These are phyloP conservation scores for Chiroxiphia lanceolata DNA, from an alignment of 2,797 vertebrate species.

Conservation along the genomic window DNA sequence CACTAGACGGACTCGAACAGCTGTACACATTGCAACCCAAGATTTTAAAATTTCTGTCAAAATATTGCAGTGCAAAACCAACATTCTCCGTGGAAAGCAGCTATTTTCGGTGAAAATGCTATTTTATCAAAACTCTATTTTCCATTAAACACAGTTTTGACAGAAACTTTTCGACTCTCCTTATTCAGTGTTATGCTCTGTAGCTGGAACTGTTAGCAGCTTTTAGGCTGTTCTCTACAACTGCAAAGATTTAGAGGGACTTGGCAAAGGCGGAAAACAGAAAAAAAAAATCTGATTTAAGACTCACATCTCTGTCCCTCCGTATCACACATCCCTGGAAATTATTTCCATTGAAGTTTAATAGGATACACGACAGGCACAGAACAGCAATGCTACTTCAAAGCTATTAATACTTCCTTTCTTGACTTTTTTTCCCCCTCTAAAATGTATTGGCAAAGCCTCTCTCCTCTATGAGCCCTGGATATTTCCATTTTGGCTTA, in stretches of 20 bases:
- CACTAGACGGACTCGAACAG: slow-evolving; percentile 59
- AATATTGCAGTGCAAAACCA: slow-evolving; percentile 57
- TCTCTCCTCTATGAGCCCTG: background rate
- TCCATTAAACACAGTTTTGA: slow-evolving; percentile 65
- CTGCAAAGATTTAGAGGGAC: slow-evolving; percentile 42
- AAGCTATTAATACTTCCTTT: background rate
- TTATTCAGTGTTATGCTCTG: slow-evolving; percentile 62
- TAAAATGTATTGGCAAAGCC: background rate
- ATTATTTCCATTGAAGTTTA: background rate
- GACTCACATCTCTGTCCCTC: background rate
- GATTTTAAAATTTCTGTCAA: slow-evolving; percentile 53
- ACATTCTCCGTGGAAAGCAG: slow-evolving; percentile 29
- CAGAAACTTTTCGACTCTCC: slow-evolving; percentile 50
- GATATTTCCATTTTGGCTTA: background rate
- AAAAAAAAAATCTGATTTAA: background rate
- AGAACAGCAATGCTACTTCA: background rate
- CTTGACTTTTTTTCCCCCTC: too few relatives aligned
- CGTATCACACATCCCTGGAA: background rate
- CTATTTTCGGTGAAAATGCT: slow-evolving; percentile 57
- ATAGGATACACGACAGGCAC: background rate
- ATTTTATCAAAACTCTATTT: slow-evolving; percentile 62
- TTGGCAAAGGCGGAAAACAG: slow-evolving; percentile 29
- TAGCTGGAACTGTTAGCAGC: slow-evolving; percentile 51
- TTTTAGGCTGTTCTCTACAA: slow-evolving; percentile 60
- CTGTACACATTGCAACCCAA: slow-evolving; percentile 53